Percentiles rank a stretch among this genome's conserved stretches.
Conservation (phyloP, 2,888 invertebrate species). For the Drosophila kambysellisi region DNA sequence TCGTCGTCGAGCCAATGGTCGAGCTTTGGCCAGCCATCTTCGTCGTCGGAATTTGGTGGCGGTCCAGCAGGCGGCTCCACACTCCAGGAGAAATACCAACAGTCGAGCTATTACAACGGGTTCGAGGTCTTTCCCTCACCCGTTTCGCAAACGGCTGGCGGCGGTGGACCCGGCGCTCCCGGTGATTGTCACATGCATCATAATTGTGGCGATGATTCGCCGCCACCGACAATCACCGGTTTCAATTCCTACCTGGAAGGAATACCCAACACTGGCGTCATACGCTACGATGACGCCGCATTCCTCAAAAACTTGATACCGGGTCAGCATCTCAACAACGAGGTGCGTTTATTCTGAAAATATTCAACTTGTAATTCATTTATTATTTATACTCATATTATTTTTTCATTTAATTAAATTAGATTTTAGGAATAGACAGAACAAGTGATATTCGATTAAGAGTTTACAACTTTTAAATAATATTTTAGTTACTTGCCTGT, state of each 20-base stretch:
- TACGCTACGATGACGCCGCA: constrained; percentile 84
- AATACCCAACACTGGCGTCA: constrained; percentile 84
- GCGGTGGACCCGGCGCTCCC: constrained; percentile 47
- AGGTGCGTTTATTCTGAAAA: constrained; percentile 70
- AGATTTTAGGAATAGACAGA: not conserved
- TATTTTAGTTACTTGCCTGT: not conserved
- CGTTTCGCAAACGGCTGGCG: constrained; percentile 35
- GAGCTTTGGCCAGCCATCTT: constrained; percentile 54
- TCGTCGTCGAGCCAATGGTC: constrained; percentile 62
- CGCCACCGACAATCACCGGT: constrained; percentile 84
- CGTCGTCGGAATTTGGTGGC: constrained; percentile 42
- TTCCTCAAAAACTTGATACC: constrained; percentile 85
- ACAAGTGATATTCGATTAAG: not conserved
- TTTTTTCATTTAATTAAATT: not conserved
- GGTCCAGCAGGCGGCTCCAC: constrained; percentile 47
- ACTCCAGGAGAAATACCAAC: constrained; percentile 83
- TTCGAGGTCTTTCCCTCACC: constrained; percentile 81
- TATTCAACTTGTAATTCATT: not conserved
- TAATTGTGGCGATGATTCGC: constrained; percentile 84
- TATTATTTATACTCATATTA: not conserved
- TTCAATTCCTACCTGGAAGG: constrained; percentile 84
- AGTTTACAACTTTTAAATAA: not conserved
- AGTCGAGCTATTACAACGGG: constrained; percentile 84
- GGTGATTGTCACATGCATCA: constrained; percentile 82
- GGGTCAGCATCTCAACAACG: constrained; percentile 85